phyloP scores from a whole-genome alignment of 1,140 invertebrate species.

The Drosophila oshimai region DNA sequence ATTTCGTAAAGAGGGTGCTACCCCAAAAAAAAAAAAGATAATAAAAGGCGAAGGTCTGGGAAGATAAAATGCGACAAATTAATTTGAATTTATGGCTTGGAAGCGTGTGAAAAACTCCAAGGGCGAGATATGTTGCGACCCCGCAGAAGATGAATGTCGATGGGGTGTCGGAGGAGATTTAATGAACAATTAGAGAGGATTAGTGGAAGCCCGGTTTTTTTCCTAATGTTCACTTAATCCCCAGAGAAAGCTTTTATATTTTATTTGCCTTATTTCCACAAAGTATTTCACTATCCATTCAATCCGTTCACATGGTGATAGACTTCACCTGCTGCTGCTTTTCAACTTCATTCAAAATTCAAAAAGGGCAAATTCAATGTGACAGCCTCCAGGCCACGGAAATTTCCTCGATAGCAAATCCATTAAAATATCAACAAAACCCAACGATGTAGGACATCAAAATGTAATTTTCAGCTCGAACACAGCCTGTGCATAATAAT shows the following conservation, averaged over 20 bases:
- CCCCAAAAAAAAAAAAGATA: constrained; percentile 33
- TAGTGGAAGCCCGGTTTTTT: not conserved
- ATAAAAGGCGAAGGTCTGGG: constrained; percentile 31
- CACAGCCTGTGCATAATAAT: constrained; percentile 72
- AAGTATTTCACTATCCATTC: not conserved
- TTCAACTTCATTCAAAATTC: constrained; percentile 48
- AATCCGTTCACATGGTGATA: not conserved
- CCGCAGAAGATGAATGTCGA: constrained; percentile 33
- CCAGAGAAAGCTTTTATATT: not conserved
- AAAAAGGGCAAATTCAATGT: constrained; percentile 51
- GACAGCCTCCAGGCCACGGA: constrained; percentile 31
- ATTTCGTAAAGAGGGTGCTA: constrained; percentile 14
- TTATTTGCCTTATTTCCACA: not conserved
- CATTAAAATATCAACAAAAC: constrained; percentile 78
- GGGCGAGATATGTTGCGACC: not conserved
- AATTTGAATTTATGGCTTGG: constrained; percentile 68
- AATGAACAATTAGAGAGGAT: constrained; percentile 70
- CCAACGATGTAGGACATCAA: constrained; percentile 70
- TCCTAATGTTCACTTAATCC: not conserved
- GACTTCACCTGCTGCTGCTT: constrained; percentile 50
- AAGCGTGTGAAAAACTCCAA: constrained; percentile 46
- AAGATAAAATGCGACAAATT: constrained; percentile 72
- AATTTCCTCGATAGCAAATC: constrained; percentile 70
- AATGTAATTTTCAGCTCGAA: constrained; percentile 70
- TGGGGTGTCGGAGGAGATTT: constrained; percentile 28